Conservation (phyloP, 1,140 invertebrate genomes). For the Sipha flava region DNA sequence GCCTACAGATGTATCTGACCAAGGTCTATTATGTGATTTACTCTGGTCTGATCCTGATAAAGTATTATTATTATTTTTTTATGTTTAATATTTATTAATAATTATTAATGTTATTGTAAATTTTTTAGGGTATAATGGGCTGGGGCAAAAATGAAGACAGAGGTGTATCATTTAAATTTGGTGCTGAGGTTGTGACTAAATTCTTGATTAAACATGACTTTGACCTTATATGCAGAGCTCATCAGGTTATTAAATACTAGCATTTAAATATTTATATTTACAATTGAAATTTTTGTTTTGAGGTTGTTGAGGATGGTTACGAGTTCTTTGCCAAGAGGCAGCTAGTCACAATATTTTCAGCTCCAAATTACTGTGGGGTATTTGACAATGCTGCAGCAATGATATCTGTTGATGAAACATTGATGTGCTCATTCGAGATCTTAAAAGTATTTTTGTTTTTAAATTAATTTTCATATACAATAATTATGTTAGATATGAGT, state of each 20-base stretch:
- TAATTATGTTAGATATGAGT: no score
- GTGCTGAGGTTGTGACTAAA: constrained; percentile 64
- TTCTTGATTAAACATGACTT: constrained; percentile 71
- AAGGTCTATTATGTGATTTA: constrained; percentile 64
- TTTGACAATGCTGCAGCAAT: constrained; percentile 64
- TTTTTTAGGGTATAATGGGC: constrained; percentile 50
- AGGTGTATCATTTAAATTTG: constrained; percentile 68
- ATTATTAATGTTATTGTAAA: not conserved
- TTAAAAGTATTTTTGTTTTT: constrained; percentile 37
- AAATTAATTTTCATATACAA: no score
- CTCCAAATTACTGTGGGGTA: constrained; percentile 54
- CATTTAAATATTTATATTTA: not conserved
- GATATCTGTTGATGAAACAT: constrained; percentile 75
- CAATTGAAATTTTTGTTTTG: constrained; percentile 39
- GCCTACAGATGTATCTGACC: constrained; percentile 60
- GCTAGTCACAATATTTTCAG: constrained; percentile 64
- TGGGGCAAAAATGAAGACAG: constrained; percentile 71
- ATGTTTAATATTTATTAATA: not conserved
- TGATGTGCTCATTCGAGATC: constrained; percentile 56
- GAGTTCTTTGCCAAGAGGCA: constrained; percentile 67
- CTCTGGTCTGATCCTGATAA: constrained; percentile 78
- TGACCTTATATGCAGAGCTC: constrained; percentile 71
- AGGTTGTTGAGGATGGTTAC: constrained; percentile 75
- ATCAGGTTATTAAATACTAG: constrained; percentile 55
- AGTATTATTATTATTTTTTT: constrained; percentile 36